Conservation (phyloP, 2,797 vertebrate genomes). For the Fringilla coelebs region DNA sequence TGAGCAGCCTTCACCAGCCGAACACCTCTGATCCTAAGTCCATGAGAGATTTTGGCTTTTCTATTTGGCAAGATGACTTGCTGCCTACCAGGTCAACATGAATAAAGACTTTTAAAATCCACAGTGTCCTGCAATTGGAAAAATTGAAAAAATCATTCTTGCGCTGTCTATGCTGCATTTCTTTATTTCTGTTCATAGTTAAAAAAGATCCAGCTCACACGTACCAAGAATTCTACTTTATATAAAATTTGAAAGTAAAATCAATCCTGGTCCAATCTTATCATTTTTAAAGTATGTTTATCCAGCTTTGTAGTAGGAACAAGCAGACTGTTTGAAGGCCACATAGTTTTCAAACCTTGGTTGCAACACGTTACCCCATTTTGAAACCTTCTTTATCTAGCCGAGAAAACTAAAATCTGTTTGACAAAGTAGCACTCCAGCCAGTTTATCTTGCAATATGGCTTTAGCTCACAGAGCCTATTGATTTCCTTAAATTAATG, state of each 20-base stretch:
- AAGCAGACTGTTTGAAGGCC: slow-evolving; percentile 76
- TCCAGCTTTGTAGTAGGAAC: slow-evolving; percentile 86
- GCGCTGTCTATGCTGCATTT: background rate
- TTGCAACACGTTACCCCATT: slow-evolving; percentile 83
- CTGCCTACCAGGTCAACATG: slow-evolving; percentile 59
- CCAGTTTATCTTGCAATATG: slow-evolving; percentile 92
- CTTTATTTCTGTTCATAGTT: slow-evolving; percentile 19
- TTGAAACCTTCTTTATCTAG: slow-evolving; percentile 86
- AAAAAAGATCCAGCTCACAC: background rate
- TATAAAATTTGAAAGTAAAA: slow-evolving; percentile 74
- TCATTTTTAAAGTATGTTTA: slow-evolving; percentile 89
- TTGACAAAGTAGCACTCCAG: slow-evolving; percentile 91
- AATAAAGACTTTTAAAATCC: slow-evolving; percentile 68
- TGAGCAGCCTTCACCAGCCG: slow-evolving; percentile 55
- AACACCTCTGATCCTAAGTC: slow-evolving; percentile 70
- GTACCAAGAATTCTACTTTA: slow-evolving; percentile 58
- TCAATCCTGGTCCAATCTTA: slow-evolving; percentile 81
- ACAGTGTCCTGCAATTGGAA: background rate
- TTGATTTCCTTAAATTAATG: slow-evolving; percentile 93
- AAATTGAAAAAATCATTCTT: background rate
- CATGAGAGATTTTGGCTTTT: slow-evolving; percentile 67
- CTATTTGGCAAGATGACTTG: slow-evolving; percentile 64
- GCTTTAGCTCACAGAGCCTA: slow-evolving; percentile 89
- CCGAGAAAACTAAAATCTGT: slow-evolving; percentile 93
- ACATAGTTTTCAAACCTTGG: slow-evolving; percentile 85